A percentile compares a stretch with the other conserved stretches of the same genome.
phyloP scores from a whole-genome alignment of 2,888 invertebrate species.

The Drosophila picticornis region DNA sequence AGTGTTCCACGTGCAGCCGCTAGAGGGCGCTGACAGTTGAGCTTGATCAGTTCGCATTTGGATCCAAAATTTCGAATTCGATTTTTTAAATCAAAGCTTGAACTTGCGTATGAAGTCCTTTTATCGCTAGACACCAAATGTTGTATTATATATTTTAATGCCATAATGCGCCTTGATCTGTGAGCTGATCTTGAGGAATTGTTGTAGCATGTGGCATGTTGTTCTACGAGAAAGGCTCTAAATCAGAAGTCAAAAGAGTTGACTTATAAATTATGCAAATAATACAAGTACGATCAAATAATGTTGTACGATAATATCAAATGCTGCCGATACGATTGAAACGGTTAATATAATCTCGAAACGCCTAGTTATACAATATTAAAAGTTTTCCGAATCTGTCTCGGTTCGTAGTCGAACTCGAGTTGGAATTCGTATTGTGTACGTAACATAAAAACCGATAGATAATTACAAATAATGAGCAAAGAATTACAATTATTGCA shows the following conservation, averaged over 20 bases:
- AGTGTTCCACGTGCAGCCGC: constrained; percentile 24
- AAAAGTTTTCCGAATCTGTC: neutral
- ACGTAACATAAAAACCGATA: constrained; percentile 34
- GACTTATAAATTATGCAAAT: neutral
- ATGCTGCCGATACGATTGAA: neutral
- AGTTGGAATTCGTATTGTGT: neutral
- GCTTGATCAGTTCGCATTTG: neutral
- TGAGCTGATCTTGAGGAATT: neutral
- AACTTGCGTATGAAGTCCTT: neutral
- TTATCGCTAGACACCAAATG: neutral
- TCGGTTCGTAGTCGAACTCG: neutral
- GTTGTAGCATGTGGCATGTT: neutral
- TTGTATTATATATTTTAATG: neutral
- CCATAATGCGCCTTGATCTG: neutral
- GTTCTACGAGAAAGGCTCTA: neutral
- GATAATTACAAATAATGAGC: constrained; percentile 45
- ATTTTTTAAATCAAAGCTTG: neutral
- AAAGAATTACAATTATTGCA: constrained; percentile 54
- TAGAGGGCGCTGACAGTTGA: constrained; percentile 11
- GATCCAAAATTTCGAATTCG: neutral
- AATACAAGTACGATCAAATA: neutral
- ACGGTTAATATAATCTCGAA: neutral
- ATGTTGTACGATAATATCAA: neutral
- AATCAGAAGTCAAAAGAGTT: neutral
- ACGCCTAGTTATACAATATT: constrained; percentile 1